Percentiles rank a stretch among this genome's conserved stretches.
These are phyloP conservation scores for Lycaena phlaeas DNA, from an alignment of 2,888 invertebrate species.

Conservation along the genomic window DNA sequence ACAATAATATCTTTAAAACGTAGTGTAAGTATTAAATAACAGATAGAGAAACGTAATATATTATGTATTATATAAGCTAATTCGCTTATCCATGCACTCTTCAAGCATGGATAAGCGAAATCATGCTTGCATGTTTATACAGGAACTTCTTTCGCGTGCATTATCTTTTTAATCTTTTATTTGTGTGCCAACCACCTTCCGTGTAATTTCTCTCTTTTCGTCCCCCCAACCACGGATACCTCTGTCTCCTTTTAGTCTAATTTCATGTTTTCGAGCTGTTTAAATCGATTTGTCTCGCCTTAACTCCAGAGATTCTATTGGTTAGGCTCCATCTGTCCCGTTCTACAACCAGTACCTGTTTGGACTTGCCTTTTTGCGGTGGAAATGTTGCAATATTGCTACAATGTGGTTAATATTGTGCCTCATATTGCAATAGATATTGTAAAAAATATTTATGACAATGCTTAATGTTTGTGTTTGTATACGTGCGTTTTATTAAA, in stretches of 20 bases:
- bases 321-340: constrained; percentile 35
- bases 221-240: constrained; percentile 30
- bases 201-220: constrained; percentile 32
- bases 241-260: constrained; percentile 42
- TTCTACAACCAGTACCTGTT: constrained; percentile 41
- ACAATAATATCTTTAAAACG: too few species aligned
- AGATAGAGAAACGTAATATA: not conserved
- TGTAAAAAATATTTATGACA: not conserved
- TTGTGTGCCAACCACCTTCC: constrained; percentile 57
- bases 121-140: not conserved
- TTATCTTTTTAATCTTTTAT: constrained; percentile 45
- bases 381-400: constrained; percentile 30
- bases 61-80: too few species aligned
- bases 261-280: constrained; percentile 42
- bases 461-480: too few species aligned
- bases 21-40: too few species aligned
- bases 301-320: constrained; percentile 38
- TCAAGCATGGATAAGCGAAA: too few species aligned
- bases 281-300: constrained; percentile 60
- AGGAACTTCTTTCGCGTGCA: constrained; percentile 15
- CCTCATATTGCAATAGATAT: not conserved
- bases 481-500: too few species aligned
- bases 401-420: constrained; percentile 18
- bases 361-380: constrained; percentile 42
- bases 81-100: too few species aligned